Conservation (phyloP, 2,797 vertebrate genomes). For the Bryconaethiops microstoma region DNA sequence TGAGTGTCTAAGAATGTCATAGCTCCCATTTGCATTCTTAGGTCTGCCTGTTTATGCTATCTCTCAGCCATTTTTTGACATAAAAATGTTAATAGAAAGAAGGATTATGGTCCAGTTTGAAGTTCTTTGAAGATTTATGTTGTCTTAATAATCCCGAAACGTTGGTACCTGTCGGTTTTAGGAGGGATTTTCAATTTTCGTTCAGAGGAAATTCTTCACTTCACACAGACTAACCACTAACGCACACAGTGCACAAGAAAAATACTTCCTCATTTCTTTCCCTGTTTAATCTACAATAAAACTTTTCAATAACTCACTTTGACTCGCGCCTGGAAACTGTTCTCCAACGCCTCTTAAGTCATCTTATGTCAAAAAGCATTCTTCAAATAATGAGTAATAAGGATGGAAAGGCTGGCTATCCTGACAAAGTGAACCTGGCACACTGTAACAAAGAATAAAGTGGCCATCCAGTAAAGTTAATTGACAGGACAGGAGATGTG, state of each 20-base stretch:
- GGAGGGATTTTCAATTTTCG: neutral
- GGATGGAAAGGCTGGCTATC: neutral
- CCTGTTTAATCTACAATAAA: neutral
- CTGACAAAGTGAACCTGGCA: neutral
- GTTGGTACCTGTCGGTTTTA: neutral
- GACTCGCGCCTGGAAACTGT: neutral
- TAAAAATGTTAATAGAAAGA: neutral
- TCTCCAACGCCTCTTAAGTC: neutral
- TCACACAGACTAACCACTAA: neutral
- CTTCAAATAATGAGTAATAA: neutral
- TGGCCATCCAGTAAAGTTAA: neutral
- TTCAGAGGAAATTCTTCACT: neutral
- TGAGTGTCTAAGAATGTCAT: too few species aligned
- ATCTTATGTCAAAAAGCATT: neutral
- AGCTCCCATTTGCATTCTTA: too few species aligned
- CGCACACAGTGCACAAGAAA: too few species aligned
- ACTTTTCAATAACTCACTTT: neutral
- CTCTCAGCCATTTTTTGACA: too few species aligned
- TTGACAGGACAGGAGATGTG: too few species aligned
- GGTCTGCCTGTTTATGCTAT: too few species aligned
- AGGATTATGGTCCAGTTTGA: neutral
- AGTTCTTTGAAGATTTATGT: neutral
- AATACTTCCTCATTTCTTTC: conserved; percentile 11
- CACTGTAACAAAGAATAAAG: neutral
- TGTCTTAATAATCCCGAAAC: neutral